phyloP scores from a whole-genome alignment of 2,113 vertebrate species.

The Hippocampus guttulatus region DNA sequence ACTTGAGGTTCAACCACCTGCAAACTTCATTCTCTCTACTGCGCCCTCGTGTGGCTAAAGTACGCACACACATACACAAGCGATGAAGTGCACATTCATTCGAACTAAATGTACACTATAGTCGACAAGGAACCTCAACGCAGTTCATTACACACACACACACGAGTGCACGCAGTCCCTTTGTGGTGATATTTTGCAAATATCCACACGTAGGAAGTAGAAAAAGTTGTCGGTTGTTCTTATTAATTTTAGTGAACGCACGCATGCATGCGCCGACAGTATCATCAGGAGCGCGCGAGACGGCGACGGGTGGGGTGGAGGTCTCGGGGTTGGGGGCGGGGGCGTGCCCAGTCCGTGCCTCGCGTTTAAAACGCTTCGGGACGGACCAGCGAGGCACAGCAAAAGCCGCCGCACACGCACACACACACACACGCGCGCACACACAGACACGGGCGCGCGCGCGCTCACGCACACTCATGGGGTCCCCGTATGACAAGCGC shows the following conservation, averaged over 20 bases:
- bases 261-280: no score
- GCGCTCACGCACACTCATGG: no score
- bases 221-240: no score
- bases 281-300: no score
- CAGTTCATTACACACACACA: no score
- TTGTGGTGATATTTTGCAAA: no score
- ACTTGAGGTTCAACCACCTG: no score
- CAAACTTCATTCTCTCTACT: neutral
- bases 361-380: slow-evolving; percentile 66
- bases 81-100: neutral
- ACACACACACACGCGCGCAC: slow-evolving; percentile 22
- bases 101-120: neutral
- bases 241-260: no score
- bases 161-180: no score
- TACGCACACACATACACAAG: neutral
- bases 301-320: neutral
- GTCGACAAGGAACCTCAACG: no score
- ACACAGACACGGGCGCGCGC: no score
- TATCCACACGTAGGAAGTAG: no score
- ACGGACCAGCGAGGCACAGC: slow-evolving; percentile 50
- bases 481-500: neutral
- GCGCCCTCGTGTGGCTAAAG: neutral
- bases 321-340: neutral
- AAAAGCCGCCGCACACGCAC: slow-evolving; percentile 23
- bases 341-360: slow-evolving; percentile 50